Conservation (phyloP, 2,113 vertebrate species). For the Mustelus asterias region DNA sequence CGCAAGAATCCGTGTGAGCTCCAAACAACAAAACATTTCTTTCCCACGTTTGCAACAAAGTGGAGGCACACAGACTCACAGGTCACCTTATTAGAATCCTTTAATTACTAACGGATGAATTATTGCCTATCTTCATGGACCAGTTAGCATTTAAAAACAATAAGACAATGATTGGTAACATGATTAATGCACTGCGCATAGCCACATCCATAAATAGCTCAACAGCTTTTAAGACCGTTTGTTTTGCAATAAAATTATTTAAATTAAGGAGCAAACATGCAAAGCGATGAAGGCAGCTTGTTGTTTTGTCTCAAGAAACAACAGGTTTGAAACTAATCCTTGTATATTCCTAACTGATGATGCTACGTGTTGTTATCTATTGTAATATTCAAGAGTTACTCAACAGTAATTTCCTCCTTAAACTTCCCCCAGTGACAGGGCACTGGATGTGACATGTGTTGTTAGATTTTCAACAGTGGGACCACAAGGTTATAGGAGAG, state of each 20-base stretch:
- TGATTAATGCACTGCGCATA: background rate
- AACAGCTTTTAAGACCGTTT: background rate
- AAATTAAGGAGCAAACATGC: background rate
- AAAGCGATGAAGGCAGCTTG: background rate
- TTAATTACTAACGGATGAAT: conserved; percentile 30
- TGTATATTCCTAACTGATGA: background rate
- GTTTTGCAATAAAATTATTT: conserved; percentile 1
- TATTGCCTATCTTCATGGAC: background rate
- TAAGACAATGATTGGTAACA: conserved; percentile 15
- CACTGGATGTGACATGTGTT: background rate
- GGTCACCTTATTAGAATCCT: background rate
- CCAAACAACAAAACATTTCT: background rate
- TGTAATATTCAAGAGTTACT: too few relatives aligned
- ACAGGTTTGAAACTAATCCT: conserved; percentile 2
- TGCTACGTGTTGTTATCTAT: background rate
- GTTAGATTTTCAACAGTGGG: background rate
- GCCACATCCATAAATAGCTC: background rate
- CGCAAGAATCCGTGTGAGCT: background rate
- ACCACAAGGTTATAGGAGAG: background rate
- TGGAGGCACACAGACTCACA: background rate
- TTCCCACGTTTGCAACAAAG: background rate
- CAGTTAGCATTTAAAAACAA: conserved; percentile 10
- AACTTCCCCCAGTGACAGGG: background rate
- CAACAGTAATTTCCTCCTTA: background rate
- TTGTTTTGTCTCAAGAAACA: background rate